Conservation (phyloP, 2,113 vertebrate genomes). For the Felis chaus region DNA sequence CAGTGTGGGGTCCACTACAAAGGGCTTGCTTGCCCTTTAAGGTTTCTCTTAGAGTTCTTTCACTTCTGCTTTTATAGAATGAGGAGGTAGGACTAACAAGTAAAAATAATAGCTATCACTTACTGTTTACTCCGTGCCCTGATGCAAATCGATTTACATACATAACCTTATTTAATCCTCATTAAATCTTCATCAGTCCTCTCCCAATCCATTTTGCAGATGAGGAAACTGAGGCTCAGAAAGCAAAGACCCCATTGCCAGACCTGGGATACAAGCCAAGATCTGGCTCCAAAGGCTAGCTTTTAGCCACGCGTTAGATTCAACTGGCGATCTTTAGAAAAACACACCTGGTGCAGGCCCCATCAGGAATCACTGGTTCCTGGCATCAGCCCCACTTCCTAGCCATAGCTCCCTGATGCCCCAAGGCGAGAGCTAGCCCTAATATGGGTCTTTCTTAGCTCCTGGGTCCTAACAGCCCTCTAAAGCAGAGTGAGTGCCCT, state of each 20-base stretch:
- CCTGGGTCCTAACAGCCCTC: not conserved
- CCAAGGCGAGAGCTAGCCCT: not conserved
- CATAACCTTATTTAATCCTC: not conserved
- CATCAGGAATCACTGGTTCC: not conserved
- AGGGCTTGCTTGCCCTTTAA: not conserved
- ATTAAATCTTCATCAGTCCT: not conserved
- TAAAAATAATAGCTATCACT: not conserved
- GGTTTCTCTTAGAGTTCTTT: not conserved
- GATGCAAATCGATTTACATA: not conserved
- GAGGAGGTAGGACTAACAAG: not conserved
- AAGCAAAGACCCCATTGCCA: not conserved
- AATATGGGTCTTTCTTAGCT: not conserved
- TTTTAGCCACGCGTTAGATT: not conserved
- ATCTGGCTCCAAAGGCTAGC: not conserved
- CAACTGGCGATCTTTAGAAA: not conserved
- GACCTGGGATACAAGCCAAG: not conserved
- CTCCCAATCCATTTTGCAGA: not conserved
- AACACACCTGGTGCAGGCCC: not conserved
- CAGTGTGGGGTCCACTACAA: not conserved
- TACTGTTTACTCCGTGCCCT: not conserved
- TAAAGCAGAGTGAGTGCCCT: not conserved
- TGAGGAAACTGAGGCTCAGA: conserved; percentile 16
- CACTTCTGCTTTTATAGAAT: not conserved
- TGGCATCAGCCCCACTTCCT: not conserved
- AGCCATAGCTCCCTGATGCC: not conserved